Percentiles rank a stretch among this genome's conserved stretches.
phyloP scores from a whole-genome alignment of 2,888 invertebrate genomes.

The Sthenelais limicola region DNA sequence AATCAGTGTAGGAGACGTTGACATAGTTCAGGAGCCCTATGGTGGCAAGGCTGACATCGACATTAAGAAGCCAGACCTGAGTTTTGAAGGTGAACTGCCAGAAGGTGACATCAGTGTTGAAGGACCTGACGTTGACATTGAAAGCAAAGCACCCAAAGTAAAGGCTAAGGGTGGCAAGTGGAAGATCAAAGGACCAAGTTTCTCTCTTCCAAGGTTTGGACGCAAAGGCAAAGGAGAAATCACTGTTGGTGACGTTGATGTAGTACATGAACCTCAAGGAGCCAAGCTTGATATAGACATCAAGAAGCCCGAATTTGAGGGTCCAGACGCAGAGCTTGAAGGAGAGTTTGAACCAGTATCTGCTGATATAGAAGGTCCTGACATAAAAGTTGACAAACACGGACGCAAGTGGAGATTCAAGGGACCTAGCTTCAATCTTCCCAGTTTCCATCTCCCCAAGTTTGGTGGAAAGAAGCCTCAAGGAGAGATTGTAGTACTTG shows the following conservation, averaged over 20 bases:
- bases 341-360: too few relatives aligned
- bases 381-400: background rate
- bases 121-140: too few relatives aligned
- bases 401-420: slow-evolving; percentile 2
- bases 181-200: too few relatives aligned
- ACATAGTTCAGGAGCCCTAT: slow-evolving; percentile 1
- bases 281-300: background rate
- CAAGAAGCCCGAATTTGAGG: background rate
- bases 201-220: too few relatives aligned
- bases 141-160: too few relatives aligned
- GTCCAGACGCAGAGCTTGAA: background rate
- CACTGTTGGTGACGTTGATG: slow-evolving; percentile 27
- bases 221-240: slow-evolving; percentile 25
- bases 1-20: background rate
- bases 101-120: too few relatives aligned
- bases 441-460: background rate
- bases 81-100: too few relatives aligned
- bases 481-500: background rate
- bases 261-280: slow-evolving; percentile 13
- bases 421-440: background rate
- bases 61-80: too few relatives aligned
- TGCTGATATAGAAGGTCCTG: background rate
- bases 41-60: background rate
- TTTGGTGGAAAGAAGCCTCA: background rate
- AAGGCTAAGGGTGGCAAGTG: too few relatives aligned